These are phyloP conservation scores for Hoplostethus atlanticus DNA, from an alignment of 2,797 vertebrate species.

Conservation along the genomic window DNA sequence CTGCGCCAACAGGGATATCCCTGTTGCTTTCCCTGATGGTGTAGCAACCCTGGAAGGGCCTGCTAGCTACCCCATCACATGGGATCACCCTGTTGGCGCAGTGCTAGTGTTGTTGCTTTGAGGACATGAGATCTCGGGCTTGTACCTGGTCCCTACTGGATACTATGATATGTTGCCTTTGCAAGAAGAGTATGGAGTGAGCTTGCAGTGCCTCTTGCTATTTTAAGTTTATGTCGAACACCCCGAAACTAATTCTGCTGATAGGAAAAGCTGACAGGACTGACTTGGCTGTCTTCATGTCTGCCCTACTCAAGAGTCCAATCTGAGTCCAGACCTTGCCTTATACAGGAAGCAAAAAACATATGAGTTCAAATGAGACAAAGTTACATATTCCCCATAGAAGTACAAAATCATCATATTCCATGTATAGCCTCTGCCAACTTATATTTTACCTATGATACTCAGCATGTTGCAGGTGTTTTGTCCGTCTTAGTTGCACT, in stretches of 20 bases:
- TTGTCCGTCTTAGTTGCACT: conserved; percentile 37
- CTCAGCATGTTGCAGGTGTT: conserved; percentile 46
- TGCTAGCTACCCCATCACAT: conserved; percentile 31
- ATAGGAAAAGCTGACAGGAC: conserved; percentile 3
- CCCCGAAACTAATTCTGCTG: conserved; percentile 2
- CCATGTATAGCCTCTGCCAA: not conserved
- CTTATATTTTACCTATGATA: conserved; percentile 18
- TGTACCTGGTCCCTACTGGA: not conserved
- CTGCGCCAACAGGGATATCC: conserved; percentile 36
- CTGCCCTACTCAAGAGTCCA: not conserved
- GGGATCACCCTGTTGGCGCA: conserved; percentile 33
- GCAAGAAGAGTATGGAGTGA: not conserved
- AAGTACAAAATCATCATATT: conserved; percentile 16
- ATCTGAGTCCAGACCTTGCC: not conserved
- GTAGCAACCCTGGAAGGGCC: not conserved
- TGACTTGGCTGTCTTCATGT: conserved; percentile 4
- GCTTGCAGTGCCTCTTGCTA: not conserved
- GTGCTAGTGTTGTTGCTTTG: not conserved
- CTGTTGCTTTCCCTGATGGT: conserved; percentile 36
- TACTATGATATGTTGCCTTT: not conserved
- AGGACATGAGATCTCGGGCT: not conserved
- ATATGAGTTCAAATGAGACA: conserved; percentile 25
- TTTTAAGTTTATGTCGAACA: not conserved
- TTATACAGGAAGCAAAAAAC: conserved; percentile 33
- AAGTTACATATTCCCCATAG: conserved; percentile 6